Base-by-base conservation (phyloP, 2,888 invertebrate species). In the Lapara coniferarum region DNA sequence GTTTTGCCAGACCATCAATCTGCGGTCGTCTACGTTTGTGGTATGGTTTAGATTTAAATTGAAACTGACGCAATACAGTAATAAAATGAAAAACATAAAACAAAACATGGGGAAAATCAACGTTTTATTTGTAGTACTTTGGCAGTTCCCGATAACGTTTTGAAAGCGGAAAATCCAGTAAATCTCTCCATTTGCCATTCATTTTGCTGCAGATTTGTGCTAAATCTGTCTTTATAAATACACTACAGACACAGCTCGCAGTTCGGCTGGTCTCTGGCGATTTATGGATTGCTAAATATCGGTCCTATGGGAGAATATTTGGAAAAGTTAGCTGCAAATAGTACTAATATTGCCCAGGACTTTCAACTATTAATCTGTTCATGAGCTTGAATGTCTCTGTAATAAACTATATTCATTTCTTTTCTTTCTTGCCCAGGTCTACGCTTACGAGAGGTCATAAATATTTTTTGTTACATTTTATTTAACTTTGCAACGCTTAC, bases 131-230 rank as follows among this genome's bases (percentile, higher is more conserved):
- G n/a, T n/a, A 66, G 16, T 12, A 44, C 37, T 57, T 63, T 63
- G 55, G 67, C 67, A 67, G 12, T 46, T 59, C 59, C 10, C 51
- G 53, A 70, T 53, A 59, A 70, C 67, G 53, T 70, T 70, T 70
- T 67, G 56, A 66, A 71, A 46, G 53, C 66, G 52, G 66, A 66
- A 71, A 71, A 68, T 68, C 71, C 66, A 70, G 30, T 66, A 66
- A 68, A 70, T 70, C 67, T 57, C 46, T 53, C 59, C 68, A 68
- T 53, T 37, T 44, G 68, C 70, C 63, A 70, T 70, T 67, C 70
- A 67, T 59, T 67, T 63, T 44, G 58, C 19, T 49, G 70, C 57
- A 67, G 70, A 70, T 30, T 30, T 19, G 67, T 37, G 53, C 67
- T 55, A 70, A 67, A 68, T 68, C 52, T 63, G 59, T 68, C 68